These are phyloP conservation scores for Chymomyza caudatula DNA, from an alignment of 2,888 invertebrate species.

Conservation along the genomic window DNA sequence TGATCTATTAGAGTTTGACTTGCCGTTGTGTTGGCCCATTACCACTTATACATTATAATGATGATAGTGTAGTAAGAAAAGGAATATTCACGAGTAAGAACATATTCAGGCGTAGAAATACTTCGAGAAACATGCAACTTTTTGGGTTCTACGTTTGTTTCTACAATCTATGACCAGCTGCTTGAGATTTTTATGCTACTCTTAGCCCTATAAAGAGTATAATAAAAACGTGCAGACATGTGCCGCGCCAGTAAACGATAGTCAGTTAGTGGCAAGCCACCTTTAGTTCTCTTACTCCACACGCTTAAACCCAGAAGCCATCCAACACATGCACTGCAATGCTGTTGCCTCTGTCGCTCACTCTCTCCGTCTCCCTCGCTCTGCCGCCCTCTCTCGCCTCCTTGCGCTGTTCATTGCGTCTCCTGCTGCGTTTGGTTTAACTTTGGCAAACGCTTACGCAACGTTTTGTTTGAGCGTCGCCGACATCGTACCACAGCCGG, in stretches of 20 bases:
- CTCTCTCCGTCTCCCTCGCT: background rate
- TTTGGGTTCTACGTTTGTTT: too few species aligned
- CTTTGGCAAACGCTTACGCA: slow-evolving; percentile 66
- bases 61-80: too few species aligned
- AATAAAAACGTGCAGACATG: slow-evolving; percentile 54
- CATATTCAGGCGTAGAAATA: too few species aligned
- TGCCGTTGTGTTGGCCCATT: too few species aligned
- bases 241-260: slow-evolving; percentile 57
- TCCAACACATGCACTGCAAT: background rate
- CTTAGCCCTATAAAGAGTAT: background rate
- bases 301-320: background rate
- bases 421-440: slow-evolving; percentile 32
- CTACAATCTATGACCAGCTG: background rate
- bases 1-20: too few species aligned
- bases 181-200: background rate
- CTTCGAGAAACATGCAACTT: too few species aligned
- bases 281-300: background rate
- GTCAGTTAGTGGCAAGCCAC: slow-evolving; percentile 41
- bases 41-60: too few species aligned
- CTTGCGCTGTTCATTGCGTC: background rate
- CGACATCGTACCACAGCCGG: background rate
- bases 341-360: background rate
- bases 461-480: slow-evolving; percentile 51
- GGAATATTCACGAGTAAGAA: too few species aligned
- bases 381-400: too few species aligned